A percentile compares a stretch with the other conserved stretches of the same genome.
phyloP scores from a whole-genome alignment of 2,797 vertebrate species.

The Anabacerthia variegaticeps region DNA sequence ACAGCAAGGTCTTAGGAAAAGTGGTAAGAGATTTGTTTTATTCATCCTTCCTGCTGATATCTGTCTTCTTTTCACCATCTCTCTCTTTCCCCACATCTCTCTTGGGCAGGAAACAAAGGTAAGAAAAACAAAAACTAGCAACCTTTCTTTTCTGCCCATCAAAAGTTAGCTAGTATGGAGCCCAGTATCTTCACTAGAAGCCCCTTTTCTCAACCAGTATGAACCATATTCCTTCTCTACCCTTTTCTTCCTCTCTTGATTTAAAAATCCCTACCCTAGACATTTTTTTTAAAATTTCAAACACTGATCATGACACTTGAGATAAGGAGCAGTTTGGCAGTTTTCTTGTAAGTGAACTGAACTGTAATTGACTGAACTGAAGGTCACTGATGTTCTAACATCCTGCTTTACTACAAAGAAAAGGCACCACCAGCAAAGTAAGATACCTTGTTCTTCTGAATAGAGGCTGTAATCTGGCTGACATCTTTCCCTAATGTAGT shows the following conservation, averaged over 20 bases:
- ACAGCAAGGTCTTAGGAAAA: not conserved
- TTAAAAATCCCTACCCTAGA: not conserved
- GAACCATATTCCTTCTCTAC: not conserved
- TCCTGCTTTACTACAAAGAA: not conserved
- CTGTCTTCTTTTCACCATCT: not conserved
- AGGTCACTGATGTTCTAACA: not conserved
- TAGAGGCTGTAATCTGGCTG: slow-evolving; percentile 78
- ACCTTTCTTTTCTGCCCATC: not conserved
- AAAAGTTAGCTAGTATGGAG: not conserved
- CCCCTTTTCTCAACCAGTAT: not conserved
- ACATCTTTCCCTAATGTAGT: slow-evolving; percentile 79
- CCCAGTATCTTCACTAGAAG: not conserved
- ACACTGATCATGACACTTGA: not conserved
- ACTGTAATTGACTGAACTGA: not conserved
- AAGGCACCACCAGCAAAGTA: not conserved
- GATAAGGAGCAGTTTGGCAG: not conserved
- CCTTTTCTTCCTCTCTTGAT: not conserved
- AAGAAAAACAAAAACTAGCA: not conserved
- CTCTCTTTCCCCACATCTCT: not conserved
- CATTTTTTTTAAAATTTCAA: not conserved
- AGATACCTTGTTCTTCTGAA: slow-evolving; percentile 87
- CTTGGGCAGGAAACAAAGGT: not conserved
- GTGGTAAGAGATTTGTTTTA: not conserved
- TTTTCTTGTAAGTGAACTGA: not conserved
- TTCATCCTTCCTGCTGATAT: not conserved